A percentile compares a stretch with the other conserved stretches of the same genome.
phyloP scores from a whole-genome alignment of 2,888 invertebrate species.

The Drosophila barbarae region DNA sequence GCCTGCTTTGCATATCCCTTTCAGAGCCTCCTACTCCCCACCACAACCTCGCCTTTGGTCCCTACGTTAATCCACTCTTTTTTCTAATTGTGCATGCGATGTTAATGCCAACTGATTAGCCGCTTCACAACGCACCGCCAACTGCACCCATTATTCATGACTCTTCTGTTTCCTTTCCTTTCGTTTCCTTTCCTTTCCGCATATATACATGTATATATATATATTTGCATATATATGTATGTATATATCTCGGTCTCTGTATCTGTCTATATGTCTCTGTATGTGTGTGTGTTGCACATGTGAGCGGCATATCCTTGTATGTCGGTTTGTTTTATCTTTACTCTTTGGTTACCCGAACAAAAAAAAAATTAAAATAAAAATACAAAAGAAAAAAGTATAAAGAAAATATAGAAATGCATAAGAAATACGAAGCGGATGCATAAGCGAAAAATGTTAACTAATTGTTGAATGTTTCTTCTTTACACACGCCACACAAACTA shows the following conservation, averaged over 20 bases:
- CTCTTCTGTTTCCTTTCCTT: conserved; percentile 29
- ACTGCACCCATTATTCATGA: conserved; percentile 49
- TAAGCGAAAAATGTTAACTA: conserved; percentile 56
- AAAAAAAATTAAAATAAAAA: neutral
- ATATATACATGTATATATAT: neutral
- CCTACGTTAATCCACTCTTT: conserved; percentile 24
- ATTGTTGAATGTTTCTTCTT: conserved; percentile 60
- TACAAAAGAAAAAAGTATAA: conserved; percentile 3
- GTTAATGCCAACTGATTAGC: conserved; percentile 48
- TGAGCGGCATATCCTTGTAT: conserved; percentile 24
- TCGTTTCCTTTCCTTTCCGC: conserved; percentile 30
- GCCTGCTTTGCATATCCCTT: conserved; percentile 25
- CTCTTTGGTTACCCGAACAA: conserved; percentile 44
- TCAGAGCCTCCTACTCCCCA: neutral
- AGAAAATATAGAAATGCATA: conserved; percentile 29
- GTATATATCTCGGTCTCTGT: conserved; percentile 6
- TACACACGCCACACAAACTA: conserved; percentile 23
- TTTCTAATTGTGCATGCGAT: conserved; percentile 43
- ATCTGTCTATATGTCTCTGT: conserved; percentile 8
- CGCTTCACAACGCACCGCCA: conserved; percentile 59
- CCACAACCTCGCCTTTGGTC: neutral
- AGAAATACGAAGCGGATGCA: conserved; percentile 16
- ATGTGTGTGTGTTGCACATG: conserved; percentile 23
- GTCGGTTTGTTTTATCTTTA: conserved; percentile 46
- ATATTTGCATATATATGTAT: neutral